Evolutionary conservation across 2,888 invertebrate species (phyloP).

Genomic region (Zaprionus bogoriensis): DNA sequence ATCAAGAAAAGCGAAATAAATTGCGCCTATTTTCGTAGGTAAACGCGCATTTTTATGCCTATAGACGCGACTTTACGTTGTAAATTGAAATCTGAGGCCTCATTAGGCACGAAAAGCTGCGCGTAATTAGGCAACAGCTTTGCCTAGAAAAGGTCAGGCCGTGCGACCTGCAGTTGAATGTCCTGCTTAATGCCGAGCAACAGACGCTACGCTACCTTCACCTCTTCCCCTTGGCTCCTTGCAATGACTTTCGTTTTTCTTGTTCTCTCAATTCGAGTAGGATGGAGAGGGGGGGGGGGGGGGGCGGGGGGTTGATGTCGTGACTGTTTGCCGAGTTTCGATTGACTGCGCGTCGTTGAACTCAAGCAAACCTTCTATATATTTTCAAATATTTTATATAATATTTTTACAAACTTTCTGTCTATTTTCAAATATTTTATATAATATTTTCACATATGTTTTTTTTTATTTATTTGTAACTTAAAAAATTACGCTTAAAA

Average conservation of each 20-base stretch:
- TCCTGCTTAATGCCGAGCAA: conserved; percentile 61
- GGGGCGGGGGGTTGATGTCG: too few species aligned
- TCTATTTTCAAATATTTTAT: too few species aligned
- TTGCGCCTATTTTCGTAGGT: neutral
- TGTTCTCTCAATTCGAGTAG: too few species aligned
- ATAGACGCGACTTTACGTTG: too few species aligned
- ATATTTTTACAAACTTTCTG: neutral
- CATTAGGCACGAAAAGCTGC: conserved; percentile 37
- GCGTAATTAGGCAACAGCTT: conserved; percentile 15
- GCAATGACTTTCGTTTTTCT: conserved; percentile 47
- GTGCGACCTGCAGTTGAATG: conserved; percentile 66
- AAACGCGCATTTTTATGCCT: neutral
- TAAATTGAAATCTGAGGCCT: conserved; percentile 33
- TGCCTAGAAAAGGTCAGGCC: conserved; percentile 31
- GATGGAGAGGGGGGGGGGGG: too few species aligned
- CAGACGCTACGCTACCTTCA: conserved; percentile 15
- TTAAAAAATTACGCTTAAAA: neutral
- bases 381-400: neutral
- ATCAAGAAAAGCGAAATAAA: neutral
- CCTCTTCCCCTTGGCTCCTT: neutral
- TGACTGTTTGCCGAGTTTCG: conserved; percentile 12
- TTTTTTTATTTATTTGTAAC: too few species aligned
- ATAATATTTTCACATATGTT: too few species aligned
- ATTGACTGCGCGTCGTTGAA: conserved; percentile 23
- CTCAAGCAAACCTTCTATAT: neutral